Evolutionary conservation across 2,888 invertebrate species (phyloP), one percentile per base, ranked within the genome.

Genomic region (Lasioglossum marginatum): DNA sequence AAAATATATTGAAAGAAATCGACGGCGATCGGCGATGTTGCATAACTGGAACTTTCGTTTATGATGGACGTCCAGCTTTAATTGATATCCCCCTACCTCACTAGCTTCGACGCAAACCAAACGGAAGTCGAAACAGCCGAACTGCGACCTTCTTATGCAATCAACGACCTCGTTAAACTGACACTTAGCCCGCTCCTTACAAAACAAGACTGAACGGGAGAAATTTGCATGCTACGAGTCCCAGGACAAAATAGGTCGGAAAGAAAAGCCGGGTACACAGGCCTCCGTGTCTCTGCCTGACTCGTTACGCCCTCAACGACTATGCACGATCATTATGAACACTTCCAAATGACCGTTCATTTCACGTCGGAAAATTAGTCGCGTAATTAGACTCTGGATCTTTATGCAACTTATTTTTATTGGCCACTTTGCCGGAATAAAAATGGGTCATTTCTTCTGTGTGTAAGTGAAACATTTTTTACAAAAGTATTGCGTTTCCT

Each of bases 111-210:
- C 40, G 23, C 5, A 37, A 34, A n/a, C n/a, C 37, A n/a, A 70
- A 70, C 68, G 68, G 40, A 70, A 70, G 68, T 70, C 40, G 40
- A 8, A 37, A 70, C 34, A 70, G n/a, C 4, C n/a, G 37, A 70
- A 37, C 68, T 68, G 40, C 68, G 68, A 37, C 68, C 68, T 68
- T 14, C 66, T 68, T 68, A 37, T 23, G 14, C n/a, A 40, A 70
- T 12, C 40, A 12, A 37, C 68, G 40, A n/a, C 68, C 68, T 37
- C 37, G 37, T 70, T 40, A 34, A 10, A 34, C 23, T 34, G 10
- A 23, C 66, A 34, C 19, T n/a, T 2, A 2, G 2, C 16, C 2
- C 31, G 31, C 16, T 63, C 63, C 31, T 31, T 16, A 2, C 14
- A 5, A n/a, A 63, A 63, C 16, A 16, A 63, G 31, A 31, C 63